Evolutionary conservation across 92 coral and sea anemone genomes (phyloP).

Genomic region (Scolanthus callimorphus): DNA sequence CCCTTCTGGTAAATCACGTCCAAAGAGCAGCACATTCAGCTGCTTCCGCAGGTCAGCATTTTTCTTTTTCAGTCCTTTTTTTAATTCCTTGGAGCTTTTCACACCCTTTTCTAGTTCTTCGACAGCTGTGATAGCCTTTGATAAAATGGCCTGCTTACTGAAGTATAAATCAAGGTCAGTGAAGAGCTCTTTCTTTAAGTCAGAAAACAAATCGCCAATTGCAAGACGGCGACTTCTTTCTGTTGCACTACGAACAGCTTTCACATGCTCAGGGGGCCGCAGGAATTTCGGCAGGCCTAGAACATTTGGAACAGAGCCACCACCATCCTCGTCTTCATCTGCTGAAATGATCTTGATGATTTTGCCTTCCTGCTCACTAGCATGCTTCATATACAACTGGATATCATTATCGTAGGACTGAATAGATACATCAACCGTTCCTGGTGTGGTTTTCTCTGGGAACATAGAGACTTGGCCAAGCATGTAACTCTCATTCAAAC

Average conservation of each 20-base stretch:
- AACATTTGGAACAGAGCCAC: neutral
- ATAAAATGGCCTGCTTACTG: slow-evolving; percentile 72
- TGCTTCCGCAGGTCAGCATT: slow-evolving; percentile 41
- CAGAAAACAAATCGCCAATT: slow-evolving; percentile 64
- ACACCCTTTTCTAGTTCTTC: slow-evolving; percentile 23
- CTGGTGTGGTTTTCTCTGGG: slow-evolving; percentile 55
- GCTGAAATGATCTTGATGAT: slow-evolving; percentile 67
- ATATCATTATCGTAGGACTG: slow-evolving; percentile 72
- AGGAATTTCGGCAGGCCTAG: slow-evolving; percentile 33
- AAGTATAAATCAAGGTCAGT: slow-evolving; percentile 55
- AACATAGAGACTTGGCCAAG: slow-evolving; percentile 64
- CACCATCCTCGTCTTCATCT: slow-evolving; percentile 39
- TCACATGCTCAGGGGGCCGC: slow-evolving; percentile 47
- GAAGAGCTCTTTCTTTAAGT: slow-evolving; percentile 64
- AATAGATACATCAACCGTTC: slow-evolving; percentile 69
- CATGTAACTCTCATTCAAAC: slow-evolving; percentile 22
- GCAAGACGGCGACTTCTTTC: slow-evolving; percentile 80
- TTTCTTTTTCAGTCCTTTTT: slow-evolving; percentile 19
- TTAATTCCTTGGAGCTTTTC: slow-evolving; percentile 11
- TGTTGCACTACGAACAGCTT: slow-evolving; percentile 77
- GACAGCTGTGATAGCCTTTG: slow-evolving; percentile 51
- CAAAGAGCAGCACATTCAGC: slow-evolving; percentile 47
- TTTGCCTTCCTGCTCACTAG: slow-evolving; percentile 53
- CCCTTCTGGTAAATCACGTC: slow-evolving; percentile 5
- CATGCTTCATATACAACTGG: slow-evolving; percentile 66